Evolutionary conservation across 2,888 invertebrate species (phyloP).

Genomic region (Chamaedrilus cognettii): DNA sequence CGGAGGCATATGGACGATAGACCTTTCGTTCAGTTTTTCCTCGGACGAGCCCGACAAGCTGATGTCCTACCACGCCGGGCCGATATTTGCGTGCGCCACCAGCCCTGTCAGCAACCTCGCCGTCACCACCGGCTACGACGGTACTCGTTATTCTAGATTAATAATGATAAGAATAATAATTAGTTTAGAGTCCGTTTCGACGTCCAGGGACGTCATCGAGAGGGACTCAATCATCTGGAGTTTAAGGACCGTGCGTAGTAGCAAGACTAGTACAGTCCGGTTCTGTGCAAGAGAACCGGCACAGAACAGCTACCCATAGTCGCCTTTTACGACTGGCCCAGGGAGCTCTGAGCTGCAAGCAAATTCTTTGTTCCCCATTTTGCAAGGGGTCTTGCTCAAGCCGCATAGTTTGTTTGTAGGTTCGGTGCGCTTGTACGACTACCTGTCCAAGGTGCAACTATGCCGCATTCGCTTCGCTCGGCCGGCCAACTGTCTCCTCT

Average conservation of each 20-base stretch:
- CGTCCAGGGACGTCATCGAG: no score
- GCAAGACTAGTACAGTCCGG: no score
- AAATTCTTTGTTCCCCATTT: no score
- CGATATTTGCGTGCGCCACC: slow-evolving; percentile 70
- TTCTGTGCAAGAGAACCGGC: no score
- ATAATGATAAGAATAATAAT: no score
- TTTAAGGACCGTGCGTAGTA: no score
- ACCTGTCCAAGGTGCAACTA: background rate
- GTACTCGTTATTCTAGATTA: slow-evolving; percentile 60
- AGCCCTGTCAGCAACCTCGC: slow-evolving; percentile 73
- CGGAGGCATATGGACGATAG: slow-evolving; percentile 79
- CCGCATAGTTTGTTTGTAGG: background rate
- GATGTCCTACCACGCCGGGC: slow-evolving; percentile 76
- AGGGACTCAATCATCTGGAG: no score
- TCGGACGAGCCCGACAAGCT: slow-evolving; percentile 62
- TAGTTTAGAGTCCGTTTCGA: no score
- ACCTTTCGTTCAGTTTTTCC: slow-evolving; percentile 66
- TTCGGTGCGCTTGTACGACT: slow-evolving; percentile 21
- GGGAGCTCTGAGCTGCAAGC: no score
- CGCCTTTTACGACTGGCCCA: no score
- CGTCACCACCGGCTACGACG: slow-evolving; percentile 74
- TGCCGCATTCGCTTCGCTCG: slow-evolving; percentile 14
- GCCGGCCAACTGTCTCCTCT: slow-evolving; percentile 17
- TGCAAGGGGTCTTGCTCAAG: no score
- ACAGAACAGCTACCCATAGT: no score